Evolutionary conservation across 2,888 invertebrate genomes (phyloP).

Genomic region (Eilema sororculum): DNA sequence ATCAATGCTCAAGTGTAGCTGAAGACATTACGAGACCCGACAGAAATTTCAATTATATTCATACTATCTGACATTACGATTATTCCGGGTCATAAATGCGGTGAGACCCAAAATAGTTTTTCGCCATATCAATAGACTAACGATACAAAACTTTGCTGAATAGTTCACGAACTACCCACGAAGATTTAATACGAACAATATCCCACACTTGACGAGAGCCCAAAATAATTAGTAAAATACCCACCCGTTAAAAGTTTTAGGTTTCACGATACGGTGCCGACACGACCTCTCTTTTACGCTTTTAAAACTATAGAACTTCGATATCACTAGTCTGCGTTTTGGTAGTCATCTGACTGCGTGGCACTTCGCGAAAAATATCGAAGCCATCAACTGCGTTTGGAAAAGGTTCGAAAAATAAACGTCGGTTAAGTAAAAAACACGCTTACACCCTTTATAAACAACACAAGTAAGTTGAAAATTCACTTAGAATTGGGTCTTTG

Average conservation of each 20-base stretch:
- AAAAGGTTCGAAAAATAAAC: no score
- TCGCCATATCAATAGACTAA: conserved; percentile 20
- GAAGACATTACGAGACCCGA: neutral
- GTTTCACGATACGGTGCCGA: conserved; percentile 5
- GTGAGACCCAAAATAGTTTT: conserved; percentile 25
- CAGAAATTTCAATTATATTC: conserved; percentile 4
- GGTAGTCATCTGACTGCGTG: no score
- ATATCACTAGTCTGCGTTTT: no score
- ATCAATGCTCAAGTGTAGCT: no score
- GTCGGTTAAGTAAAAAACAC: no score
- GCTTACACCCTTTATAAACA: no score
- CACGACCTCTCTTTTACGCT: neutral
- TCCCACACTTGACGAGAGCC: conserved; percentile 30
- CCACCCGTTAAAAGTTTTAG: neutral
- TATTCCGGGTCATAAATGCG: conserved; percentile 18
- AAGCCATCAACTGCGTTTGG: no score
- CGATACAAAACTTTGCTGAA: conserved; percentile 21
- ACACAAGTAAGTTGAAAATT: no score
- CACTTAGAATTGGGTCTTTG: no score
- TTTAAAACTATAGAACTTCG: neutral
- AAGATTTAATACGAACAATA: conserved; percentile 45
- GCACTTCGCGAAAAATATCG: no score
- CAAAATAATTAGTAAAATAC: conserved; percentile 44
- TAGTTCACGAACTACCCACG: conserved; percentile 23
- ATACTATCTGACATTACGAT: neutral